phyloP scores from a whole-genome alignment of 2,888 invertebrate species.

The Poecilobothrus nobilitatus region DNA sequence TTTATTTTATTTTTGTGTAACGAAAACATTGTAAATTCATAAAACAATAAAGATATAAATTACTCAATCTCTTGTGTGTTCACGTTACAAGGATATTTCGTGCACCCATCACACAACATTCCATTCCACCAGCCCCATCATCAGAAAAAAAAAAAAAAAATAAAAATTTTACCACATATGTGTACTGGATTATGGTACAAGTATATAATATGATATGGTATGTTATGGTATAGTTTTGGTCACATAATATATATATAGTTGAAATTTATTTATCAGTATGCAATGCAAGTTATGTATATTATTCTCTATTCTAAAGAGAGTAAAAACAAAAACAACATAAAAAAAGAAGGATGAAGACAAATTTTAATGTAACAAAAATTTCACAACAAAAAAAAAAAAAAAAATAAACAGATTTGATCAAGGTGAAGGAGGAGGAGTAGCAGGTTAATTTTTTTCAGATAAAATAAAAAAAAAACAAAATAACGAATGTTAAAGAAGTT shows the following conservation, averaged over 20 bases:
- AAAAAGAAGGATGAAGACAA: not conserved
- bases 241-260: too few relatives aligned
- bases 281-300: not conserved
- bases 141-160: too few relatives aligned
- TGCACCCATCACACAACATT: slow-evolving; percentile 7
- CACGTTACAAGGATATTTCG: slow-evolving; percentile 9
- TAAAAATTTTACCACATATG: not conserved
- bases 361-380: not conserved
- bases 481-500: not conserved
- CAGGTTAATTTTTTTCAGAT: too few relatives aligned
- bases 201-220: too few relatives aligned
- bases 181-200: too few relatives aligned
- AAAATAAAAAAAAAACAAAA: not conserved
- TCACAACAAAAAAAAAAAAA: too few relatives aligned
- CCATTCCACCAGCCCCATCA: not conserved
- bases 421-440: not conserved
- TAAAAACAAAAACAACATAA: too few relatives aligned
- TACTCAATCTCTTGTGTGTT: slow-evolving; percentile 30
- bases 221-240: not conserved
- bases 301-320: not conserved
- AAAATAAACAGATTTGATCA: not conserved
- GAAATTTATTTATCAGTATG: not conserved
- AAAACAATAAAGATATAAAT: slow-evolving; percentile 45
- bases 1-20: slow-evolving; percentile 7
- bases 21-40: slow-evolving; percentile 30